Evolutionary conservation across 2,113 vertebrate species (phyloP), one percentile per base, ranked within the genome.

Genomic region (Aepyceros melampus): DNA sequence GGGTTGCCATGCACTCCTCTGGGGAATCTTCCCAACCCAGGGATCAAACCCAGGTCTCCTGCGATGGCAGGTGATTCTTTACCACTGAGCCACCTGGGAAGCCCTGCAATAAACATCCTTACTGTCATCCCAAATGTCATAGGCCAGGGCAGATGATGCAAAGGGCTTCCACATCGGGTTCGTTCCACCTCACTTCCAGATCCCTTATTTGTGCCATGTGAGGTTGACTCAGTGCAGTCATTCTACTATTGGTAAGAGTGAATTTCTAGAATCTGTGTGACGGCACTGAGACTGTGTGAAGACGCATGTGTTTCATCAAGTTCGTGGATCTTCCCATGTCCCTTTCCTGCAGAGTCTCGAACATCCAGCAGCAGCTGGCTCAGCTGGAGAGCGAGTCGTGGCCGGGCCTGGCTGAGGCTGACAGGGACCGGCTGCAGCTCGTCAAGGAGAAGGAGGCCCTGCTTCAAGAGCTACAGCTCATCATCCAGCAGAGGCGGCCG

Each of bases 391-490:
- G 98, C 4, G 99, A 99, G 98, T 99, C 99, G 91, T 99, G 99
- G 99, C 99, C 99, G 0, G 99, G 99, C 16, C 99, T 99, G 96
- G 99, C 99, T 1, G 99, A 99, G 97, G 99, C 99, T 0, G 99
- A 99, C 98, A 99, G 99, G 47, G 99, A 99, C 99, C 99, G 99
- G 98, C 97, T 99, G 98, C 99, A 99, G 99, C 99, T 99, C 82
- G 99, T 99, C 98, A 99, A 99, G 5, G 99, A 99, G 98, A 99
- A 99, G 98, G 99, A 99, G 96, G 99, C 99, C 15, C 99, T 99
- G 36, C 99, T 99, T 95, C 99, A 99, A 98, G 99, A 99, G 98
- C 36, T 99, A 87, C 99, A 99, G 97, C 99, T 99, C 96, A 99
- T 99, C 97, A 99, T 99, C 94, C 99, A 99, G 98, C 99, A 99